A percentile compares a stretch with the other conserved stretches of the same genome.
Conservation (phyloP, 2,113 vertebrate genomes). For the Ictalurus furcatus region DNA sequence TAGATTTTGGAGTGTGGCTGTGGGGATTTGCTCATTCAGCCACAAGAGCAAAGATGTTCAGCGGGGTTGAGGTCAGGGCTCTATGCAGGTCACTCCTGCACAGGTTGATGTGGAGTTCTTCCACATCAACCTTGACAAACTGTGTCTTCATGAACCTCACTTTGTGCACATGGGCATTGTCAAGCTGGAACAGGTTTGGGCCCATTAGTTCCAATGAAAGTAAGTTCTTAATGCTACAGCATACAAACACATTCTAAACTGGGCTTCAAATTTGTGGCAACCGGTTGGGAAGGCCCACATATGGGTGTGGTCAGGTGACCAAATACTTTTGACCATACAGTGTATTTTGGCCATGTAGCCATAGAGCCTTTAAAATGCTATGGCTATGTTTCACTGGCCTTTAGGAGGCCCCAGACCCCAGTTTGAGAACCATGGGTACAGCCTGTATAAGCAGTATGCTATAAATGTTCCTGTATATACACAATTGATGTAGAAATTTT, state of each 20-base stretch:
- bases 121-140: too few relatives aligned
- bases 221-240: too few relatives aligned
- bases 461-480: not conserved
- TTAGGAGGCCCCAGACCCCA: not conserved
- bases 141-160: too few relatives aligned
- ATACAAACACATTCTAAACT: not conserved
- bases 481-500: not conserved
- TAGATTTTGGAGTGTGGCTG: not conserved
- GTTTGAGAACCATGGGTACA: not conserved
- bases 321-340: not conserved
- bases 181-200: too few relatives aligned
- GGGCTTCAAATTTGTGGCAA: not conserved
- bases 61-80: too few relatives aligned
- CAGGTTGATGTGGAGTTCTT: too few relatives aligned
- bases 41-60: too few relatives aligned
- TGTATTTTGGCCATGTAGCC: not conserved
- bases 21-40: too few relatives aligned
- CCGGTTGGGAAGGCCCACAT: not conserved
- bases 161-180: too few relatives aligned
- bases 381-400: not conserved
- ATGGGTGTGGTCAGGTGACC: not conserved
- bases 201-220: too few relatives aligned
- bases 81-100: too few relatives aligned
- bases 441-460: not conserved
- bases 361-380: not conserved